Conservation (phyloP, 2,888 invertebrate genomes). For the Drosophila meridiana region DNA sequence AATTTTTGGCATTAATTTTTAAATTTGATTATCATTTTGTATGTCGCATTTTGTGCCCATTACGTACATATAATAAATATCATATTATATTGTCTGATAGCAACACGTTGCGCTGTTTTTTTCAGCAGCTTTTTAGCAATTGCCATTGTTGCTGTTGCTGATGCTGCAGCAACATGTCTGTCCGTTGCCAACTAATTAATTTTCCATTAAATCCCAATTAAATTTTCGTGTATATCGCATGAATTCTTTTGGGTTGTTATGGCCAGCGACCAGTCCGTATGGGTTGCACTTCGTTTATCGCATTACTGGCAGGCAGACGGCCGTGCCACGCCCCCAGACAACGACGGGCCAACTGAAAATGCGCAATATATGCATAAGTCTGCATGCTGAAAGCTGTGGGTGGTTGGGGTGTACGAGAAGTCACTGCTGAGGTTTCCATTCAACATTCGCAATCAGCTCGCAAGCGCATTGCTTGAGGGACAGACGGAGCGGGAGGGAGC, state of each 20-base stretch:
- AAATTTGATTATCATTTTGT: neutral
- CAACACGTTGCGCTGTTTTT: neutral
- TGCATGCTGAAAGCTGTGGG: neutral
- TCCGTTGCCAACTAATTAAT: conserved; percentile 65
- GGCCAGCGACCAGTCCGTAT: conserved; percentile 4
- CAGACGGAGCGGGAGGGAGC: too few relatives aligned
- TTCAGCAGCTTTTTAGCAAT: neutral
- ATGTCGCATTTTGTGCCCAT: neutral
- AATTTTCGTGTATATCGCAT: conserved; percentile 35
- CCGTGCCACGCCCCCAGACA: conserved; percentile 20
- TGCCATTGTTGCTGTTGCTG: conserved; percentile 9
- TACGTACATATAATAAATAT: neutral
- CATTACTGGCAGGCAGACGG: conserved; percentile 17
- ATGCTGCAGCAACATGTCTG: conserved; percentile 28
- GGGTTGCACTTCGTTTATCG: conserved; percentile 37
- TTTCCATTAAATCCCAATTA: conserved; percentile 66
- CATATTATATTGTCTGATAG: neutral
- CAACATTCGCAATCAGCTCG: conserved; percentile 11
- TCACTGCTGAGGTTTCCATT: conserved; percentile 14
- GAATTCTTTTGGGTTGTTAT: conserved; percentile 2
- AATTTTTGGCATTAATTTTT: neutral
- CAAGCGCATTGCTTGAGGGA: neutral
- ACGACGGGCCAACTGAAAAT: conserved; percentile 44
- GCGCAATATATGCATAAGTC: conserved; percentile 44
- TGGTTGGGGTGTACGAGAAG: neutral